These are phyloP conservation scores for Natator depressus DNA, from an alignment of 2,113 vertebrate species.

Conservation along the genomic window DNA sequence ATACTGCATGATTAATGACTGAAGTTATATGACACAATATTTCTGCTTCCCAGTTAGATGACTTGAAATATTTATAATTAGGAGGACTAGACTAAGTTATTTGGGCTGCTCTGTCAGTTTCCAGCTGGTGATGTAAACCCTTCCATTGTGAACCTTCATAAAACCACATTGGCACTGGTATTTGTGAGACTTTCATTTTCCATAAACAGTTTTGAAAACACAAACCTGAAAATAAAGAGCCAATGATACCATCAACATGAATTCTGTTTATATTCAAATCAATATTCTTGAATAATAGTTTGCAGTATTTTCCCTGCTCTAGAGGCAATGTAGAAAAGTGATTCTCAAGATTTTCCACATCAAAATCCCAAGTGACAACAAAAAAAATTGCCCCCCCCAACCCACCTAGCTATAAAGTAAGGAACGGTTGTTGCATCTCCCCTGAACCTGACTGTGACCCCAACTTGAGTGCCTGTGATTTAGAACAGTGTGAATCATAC, in stretches of 20 bases:
- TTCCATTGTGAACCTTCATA: background rate
- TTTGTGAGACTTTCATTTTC: background rate
- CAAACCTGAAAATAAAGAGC: background rate
- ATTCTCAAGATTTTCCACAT: background rate
- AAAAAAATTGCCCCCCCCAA: background rate
- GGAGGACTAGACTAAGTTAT: too few species aligned
- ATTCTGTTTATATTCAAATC: background rate
- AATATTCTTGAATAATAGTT: background rate
- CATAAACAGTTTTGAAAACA: background rate
- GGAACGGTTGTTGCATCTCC: background rate
- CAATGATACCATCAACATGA: background rate
- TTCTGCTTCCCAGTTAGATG: too few species aligned
- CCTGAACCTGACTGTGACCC: background rate
- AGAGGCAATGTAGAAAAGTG: background rate
- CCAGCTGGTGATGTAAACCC: rapidly evolving
- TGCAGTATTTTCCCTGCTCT: rapidly evolving
- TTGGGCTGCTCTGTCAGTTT: background rate
- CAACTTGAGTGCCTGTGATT: background rate
- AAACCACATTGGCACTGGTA: background rate
- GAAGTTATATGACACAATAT: background rate
- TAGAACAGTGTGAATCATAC: background rate
- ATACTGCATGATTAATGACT: background rate
- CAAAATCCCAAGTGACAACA: background rate
- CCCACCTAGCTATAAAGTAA: background rate
- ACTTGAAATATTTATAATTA: too few species aligned